These are phyloP conservation scores for Trichomycterus rosablanca DNA, from an alignment of 2,113 vertebrate genomes.

Conservation along the genomic window DNA sequence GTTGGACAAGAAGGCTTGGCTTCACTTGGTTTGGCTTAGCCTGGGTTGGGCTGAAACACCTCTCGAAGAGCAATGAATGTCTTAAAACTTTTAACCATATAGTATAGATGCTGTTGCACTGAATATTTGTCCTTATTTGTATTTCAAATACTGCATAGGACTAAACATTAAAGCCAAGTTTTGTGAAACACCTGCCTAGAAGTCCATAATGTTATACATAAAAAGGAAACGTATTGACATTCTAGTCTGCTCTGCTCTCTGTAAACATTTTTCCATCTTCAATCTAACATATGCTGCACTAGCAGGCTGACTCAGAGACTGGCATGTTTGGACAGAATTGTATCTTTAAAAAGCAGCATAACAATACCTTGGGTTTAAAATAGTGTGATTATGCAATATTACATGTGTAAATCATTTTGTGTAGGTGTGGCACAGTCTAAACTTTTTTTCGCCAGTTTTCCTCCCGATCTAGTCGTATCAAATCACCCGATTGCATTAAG, in stretches of 20 bases:
- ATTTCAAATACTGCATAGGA: constrained; percentile 25
- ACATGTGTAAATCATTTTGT: too few relatives aligned
- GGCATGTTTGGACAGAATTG: constrained; percentile 21
- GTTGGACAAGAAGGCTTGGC: too few relatives aligned
- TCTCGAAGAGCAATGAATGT: too few relatives aligned
- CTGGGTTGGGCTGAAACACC: too few relatives aligned
- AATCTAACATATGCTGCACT: constrained; percentile 2
- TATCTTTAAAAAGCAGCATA: constrained; percentile 29
- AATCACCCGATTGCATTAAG: too few relatives aligned
- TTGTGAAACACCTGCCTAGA: constrained; percentile 30
- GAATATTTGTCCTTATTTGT: too few relatives aligned
- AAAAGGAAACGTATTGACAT: constrained; percentile 22
- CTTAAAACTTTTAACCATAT: too few relatives aligned
- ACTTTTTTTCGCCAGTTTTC: too few relatives aligned
- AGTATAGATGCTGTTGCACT: background rate
- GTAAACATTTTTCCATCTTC: constrained; percentile 24
- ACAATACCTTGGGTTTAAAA: constrained; percentile 31
- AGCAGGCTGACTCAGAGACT: background rate
- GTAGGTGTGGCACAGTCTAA: too few relatives aligned
- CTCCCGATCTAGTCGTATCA: too few relatives aligned
- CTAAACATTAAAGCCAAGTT: constrained; percentile 25
- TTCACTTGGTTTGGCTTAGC: too few relatives aligned
- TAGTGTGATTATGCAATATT: too few relatives aligned
- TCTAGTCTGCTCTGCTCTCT: constrained; percentile 3
- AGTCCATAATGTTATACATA: constrained; percentile 13